phyloP scores from a whole-genome alignment of 2,797 vertebrate genomes.

The Arctocebus calabarensis region DNA sequence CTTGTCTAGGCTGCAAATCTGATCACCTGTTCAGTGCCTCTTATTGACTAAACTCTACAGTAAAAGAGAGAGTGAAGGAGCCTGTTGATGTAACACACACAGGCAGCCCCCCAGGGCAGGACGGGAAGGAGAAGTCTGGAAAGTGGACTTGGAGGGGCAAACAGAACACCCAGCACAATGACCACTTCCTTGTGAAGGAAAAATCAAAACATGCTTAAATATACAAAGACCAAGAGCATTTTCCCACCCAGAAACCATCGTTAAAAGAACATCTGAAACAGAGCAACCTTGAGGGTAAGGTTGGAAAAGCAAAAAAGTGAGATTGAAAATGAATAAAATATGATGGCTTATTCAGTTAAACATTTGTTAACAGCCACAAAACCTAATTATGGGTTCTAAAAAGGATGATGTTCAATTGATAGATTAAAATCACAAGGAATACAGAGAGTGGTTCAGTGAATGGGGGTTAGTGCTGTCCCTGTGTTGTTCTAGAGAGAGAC shows the following conservation, averaged over 20 bases:
- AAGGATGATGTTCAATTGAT: not conserved
- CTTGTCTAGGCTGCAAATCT: not conserved
- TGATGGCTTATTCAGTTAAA: not conserved
- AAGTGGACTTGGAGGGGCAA: not conserved
- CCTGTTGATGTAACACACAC: too few species aligned
- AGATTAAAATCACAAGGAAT: not conserved
- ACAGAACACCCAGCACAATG: not conserved
- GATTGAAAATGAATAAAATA: not conserved
- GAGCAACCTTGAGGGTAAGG: not conserved
- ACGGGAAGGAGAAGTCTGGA: not conserved
- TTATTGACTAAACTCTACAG: not conserved
- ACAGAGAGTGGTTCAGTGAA: not conserved
- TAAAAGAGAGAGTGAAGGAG: not conserved
- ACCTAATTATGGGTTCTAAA: not conserved
- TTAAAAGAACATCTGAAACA: conserved; percentile 16
- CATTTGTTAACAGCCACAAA: not conserved
- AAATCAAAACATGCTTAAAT: not conserved
- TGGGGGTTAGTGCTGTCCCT: not conserved
- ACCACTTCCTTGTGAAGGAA: not conserved
- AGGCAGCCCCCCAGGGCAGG: not conserved
- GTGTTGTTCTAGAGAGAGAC: not conserved
- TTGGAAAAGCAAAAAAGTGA: not conserved
- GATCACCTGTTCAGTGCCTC: not conserved
- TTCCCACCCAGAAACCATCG: not conserved
- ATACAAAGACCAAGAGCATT: not conserved